Evolutionary conservation across 2,888 invertebrate species (phyloP), one percentile per base, ranked within the genome.

Genomic region (Polyommatus iphigenia): DNA sequence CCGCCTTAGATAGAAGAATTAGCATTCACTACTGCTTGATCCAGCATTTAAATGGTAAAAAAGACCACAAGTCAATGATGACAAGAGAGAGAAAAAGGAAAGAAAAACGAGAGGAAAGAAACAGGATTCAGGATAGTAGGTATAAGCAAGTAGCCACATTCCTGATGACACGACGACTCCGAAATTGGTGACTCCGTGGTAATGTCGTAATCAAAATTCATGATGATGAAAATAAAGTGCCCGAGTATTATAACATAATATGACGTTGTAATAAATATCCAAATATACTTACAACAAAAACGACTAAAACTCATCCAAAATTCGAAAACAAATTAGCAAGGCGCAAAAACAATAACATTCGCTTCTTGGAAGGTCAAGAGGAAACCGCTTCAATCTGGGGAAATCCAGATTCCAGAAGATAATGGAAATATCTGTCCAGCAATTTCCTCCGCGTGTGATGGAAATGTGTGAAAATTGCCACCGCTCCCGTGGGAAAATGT

Each of bases 361-460:
- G 20, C 20, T 62, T 62, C 62, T 62, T 24, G 13, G 62, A 62
- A 62, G 62, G 62, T 24, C 24, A 62, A 62, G 62, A 62, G 62
- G 24, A 62, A 24, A 62, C 20, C 4, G 24, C 3, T 4, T 62
- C 62, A 3, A 62, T 10, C 20, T 10, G 62, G 24, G 62, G 24
- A 62, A 62, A 62, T 24, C 62, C 62, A 24, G 62, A 62, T 62
- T 20, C 54, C 15, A 54, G 54, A 57, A 57, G 57, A 18, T 54
- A 54, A 54, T 54, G 59, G 20, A 59, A 59, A 20, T 59, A 20
- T 59, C 20, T 20, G 20, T 8, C 8, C 20, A 20, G 59, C 20
- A 20, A 59, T 59, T 59, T 59, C 59, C 59, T 59, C 10, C 59
- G 59, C 59, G 59, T 10, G 8, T 10, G 10, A 59, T 59, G 20